Evolutionary conservation across 2,888 invertebrate species (phyloP).

Genomic region (Branchipolynoe longqiensis): DNA sequence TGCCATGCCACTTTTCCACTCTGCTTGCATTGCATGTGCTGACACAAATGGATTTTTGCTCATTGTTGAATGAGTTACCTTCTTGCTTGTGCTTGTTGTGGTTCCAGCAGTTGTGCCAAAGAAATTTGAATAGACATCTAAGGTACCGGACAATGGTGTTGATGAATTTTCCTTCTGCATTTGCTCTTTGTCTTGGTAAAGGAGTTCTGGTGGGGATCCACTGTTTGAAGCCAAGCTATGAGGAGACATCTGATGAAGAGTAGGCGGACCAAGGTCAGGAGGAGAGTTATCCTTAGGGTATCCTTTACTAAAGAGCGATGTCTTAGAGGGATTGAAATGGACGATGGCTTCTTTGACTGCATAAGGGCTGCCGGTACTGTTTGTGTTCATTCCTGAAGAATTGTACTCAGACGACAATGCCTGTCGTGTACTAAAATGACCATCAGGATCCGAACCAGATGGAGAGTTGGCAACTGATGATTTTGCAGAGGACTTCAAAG

Average conservation of each 20-base stretch:
- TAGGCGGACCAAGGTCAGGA: conserved; percentile 36
- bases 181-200: conserved; percentile 17
- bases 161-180: not conserved
- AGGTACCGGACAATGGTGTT: not conserved
- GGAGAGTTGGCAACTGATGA: conserved; percentile 31
- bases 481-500: not conserved
- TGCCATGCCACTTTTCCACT: not conserved
- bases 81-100: not conserved
- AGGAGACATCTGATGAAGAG: conserved; percentile 41
- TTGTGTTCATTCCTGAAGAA: conserved; percentile 37
- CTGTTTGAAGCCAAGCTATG: conserved; percentile 42
- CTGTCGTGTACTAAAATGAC: conserved; percentile 14
- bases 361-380: conserved; percentile 26
- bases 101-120: not conserved
- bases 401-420: conserved; percentile 38
- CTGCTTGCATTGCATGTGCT: not conserved
- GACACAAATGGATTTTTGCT: no score
- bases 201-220: conserved; percentile 30
- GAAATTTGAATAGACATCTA: conserved; percentile 28
- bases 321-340: conserved; percentile 21
- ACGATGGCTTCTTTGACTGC: conserved; percentile 55
- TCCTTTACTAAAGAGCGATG: conserved; percentile 14
- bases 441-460: conserved; percentile 31
- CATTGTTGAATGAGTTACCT: not conserved
- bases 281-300: conserved; percentile 28